phyloP scores from a whole-genome alignment of 2,113 vertebrate genomes.

The Chloropsis cyanopogon region DNA sequence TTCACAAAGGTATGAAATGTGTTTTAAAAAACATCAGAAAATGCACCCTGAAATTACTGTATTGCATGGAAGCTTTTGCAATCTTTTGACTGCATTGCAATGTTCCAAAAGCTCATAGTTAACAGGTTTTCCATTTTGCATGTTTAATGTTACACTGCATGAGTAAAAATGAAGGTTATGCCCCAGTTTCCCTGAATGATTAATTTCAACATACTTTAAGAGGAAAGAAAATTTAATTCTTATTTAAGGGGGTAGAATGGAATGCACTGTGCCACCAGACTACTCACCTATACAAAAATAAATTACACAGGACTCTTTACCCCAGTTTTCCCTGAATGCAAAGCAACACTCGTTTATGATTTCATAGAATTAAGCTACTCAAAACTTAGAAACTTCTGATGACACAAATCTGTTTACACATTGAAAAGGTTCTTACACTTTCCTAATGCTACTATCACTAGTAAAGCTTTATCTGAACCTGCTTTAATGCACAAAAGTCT shows the following conservation, averaged over 20 bases:
- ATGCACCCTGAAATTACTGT: background rate
- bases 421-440: background rate
- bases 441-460: background rate
- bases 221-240: background rate
- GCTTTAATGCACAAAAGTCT: background rate
- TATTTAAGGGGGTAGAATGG: background rate
- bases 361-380: background rate
- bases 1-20: constrained; percentile 1
- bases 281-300: background rate
- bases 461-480: background rate
- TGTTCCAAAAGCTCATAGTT: background rate
- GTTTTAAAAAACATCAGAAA: constrained; percentile 42
- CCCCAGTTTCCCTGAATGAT: background rate
- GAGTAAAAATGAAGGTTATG: background rate
- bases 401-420: background rate
- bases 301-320: background rate
- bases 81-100: background rate
- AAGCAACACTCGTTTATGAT: background rate
- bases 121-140: background rate
- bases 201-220: background rate
- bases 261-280: background rate
- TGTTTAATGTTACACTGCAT: background rate
- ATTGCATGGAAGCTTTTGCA: background rate
- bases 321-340: background rate
- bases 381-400: background rate